These are phyloP conservation scores for Poecilobothrus nobilitatus DNA, from an alignment of 2,888 invertebrate species.

Conservation along the genomic window DNA sequence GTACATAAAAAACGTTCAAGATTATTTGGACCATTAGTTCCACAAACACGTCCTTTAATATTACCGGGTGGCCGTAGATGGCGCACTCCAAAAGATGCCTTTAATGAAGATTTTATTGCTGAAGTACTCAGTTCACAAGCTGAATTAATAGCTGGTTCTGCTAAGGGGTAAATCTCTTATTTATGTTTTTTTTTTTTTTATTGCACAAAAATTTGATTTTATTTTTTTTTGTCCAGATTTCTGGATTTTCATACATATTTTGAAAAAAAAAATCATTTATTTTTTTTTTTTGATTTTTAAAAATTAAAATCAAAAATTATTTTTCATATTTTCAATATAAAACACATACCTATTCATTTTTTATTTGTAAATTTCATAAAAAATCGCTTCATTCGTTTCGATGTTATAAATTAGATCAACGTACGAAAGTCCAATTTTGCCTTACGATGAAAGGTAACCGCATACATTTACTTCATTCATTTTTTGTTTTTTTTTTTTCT, in stretches of 20 bases:
- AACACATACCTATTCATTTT: too few relatives aligned
- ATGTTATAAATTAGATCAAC: constrained; percentile 30
- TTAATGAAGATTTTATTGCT: constrained; percentile 81
- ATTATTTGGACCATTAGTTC: constrained; percentile 52
- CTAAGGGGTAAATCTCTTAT: constrained; percentile 62
- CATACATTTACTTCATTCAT: background rate
- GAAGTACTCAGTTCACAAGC: constrained; percentile 77
- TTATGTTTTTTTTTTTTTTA: constrained; percentile 10
- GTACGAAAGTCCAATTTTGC: constrained; percentile 41
- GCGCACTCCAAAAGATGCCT: constrained; percentile 76
- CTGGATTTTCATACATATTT: constrained; percentile 10
- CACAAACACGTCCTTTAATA: constrained; percentile 62
- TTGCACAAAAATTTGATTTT: background rate
- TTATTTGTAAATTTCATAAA: background rate
- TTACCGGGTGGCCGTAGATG: constrained; percentile 71
- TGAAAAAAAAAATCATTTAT: constrained; percentile 9
- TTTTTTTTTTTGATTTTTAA: background rate
- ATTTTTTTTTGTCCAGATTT: background rate
- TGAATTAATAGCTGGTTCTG: constrained; percentile 74
- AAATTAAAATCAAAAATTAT: background rate
- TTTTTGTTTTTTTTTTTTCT: constrained; percentile 3
- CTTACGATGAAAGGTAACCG: constrained; percentile 42
- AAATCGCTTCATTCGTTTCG: background rate
- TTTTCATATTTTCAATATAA: constrained; percentile 11
- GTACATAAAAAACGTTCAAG: constrained; percentile 45